Evolutionary conservation across 2,888 invertebrate genomes (phyloP), one percentile per base, ranked within the genome.

Genomic region (Archips xylosteana): DNA sequence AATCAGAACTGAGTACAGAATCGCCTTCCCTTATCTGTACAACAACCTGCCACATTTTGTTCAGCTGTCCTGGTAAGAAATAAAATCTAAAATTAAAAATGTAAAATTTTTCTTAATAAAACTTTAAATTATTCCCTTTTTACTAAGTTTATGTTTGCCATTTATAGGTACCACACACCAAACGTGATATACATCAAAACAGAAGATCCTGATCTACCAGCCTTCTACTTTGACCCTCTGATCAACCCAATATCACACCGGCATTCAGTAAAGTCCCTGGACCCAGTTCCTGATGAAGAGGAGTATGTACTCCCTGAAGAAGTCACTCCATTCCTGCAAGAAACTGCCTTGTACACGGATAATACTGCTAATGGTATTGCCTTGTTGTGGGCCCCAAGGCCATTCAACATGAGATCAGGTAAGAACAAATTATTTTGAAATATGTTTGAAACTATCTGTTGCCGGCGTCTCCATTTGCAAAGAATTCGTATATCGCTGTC

Each of bases 101-200:
- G 23, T 23, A 42, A 62, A 9, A 8, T 59, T 4, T 12, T 62
- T 45, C 15, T 54, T 2, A 15, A 51, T 13, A 51, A 51, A 51
- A 51, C 5, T 51, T 6, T 15, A 15, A 10, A 23, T 57, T 23
- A 10, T 32, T 8, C 32, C 23, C 3, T 10, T 57, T 32, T 57
- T 54, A 23, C 8, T 54, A 5, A 54, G 0, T 54, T 54, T 15
- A 57, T 39, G 4, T 6, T 39, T 39, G 6, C 39, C 6, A 1
- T 76, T 69, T 66, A 68, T 81, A 99, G 99, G 99, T 99, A 99
- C 90, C 99, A 99, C 90, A 97, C 98, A 8, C 99, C 99, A 36
- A 99, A 99, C 89, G 99, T 99, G 6, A 99, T 99, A 0, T 99
- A 98, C 90, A 99, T 99, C 83, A 99, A 99, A 95, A 99, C 99